Evolutionary conservation across 2,797 vertebrate genomes (phyloP), one percentile per base, ranked within the genome.

Genomic region (Stomatorhinus walkeri): DNA sequence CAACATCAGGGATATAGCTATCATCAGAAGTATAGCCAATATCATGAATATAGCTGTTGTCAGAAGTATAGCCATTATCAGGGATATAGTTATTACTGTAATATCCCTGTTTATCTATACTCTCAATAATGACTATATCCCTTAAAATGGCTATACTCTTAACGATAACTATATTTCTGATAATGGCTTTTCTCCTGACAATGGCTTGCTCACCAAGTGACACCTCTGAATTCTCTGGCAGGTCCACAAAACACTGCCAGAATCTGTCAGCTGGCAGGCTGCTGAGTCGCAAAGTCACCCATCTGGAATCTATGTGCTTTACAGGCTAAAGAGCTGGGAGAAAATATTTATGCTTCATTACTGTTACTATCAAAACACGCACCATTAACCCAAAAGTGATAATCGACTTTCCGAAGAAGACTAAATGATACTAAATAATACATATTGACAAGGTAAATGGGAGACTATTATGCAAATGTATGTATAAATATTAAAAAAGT

Each of bases 381-480:
- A 49, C 81, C 81, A 84, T 84, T 84, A 84, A 48, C 81, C 64
- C 81, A 51, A 51, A 84, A 84, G n/a, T 51, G 46, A 84, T 84
- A 22, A 84, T 84, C 81, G 4, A 51, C 43, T 84, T n/a, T 84
- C 81, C 51, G 48, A 84, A 84, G 81, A 84, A 51, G 48, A 51
- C n/a, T 84, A 84, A 84, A 84, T 84, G 81, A 84, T 51, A 84
- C 81, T 48, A 51, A 84, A 84, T 84, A 51, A 84, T 84, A 84
- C 46, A 48, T 49, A 84, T 49, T 84, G 43, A 84, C 81, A 84
- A 48, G 43, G 81, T 84, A 84, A 84, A 84, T 84, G 81, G n/a
- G 48, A 84, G 46, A 84, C 81, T 84, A 48, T 84, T 84, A 84
- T 84, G 81, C 81, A 84, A 84, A 84, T 84, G 22, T 84, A 51